A percentile compares a stretch with the other conserved stretches of the same genome.
Evolutionary conservation across 2,113 vertebrate genomes (phyloP).

Genomic region (Podarcis raffonei): DNA sequence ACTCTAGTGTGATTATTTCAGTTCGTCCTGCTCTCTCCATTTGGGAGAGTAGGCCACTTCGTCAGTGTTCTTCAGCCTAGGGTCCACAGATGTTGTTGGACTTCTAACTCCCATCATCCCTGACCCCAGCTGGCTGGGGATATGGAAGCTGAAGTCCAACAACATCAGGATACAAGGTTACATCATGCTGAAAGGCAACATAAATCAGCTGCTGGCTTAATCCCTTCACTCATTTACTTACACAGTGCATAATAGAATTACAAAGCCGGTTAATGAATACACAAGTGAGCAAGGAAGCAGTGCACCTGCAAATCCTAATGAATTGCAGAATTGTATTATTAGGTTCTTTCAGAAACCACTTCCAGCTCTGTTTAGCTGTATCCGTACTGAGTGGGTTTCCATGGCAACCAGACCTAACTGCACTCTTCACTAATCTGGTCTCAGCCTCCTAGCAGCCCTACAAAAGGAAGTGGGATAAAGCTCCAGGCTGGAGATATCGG

Average conservation of each 20-base stretch:
- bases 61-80: too few relatives aligned
- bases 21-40: conserved; percentile 29
- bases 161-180: background rate
- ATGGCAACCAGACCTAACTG: background rate
- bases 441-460: background rate
- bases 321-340: background rate
- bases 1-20: background rate
- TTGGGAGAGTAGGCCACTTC: conserved; percentile 36
- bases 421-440: background rate
- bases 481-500: background rate
- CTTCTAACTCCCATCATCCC: too few relatives aligned
- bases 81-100: too few relatives aligned
- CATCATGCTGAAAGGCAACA: background rate
- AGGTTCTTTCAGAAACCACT: background rate
- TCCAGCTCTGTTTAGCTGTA: background rate
- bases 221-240: conserved; percentile 52
- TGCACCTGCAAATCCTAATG: conserved; percentile 37
- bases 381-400: background rate
- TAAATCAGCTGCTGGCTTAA: conserved; percentile 39
- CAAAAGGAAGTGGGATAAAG: background rate
- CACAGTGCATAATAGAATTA: conserved; percentile 49
- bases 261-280: conserved; percentile 44
- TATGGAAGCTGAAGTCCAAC: background rate
- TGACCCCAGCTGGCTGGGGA: too few relatives aligned
- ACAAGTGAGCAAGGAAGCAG: conserved; percentile 15